A percentile compares a stretch with the other conserved stretches of the same genome.
Evolutionary conservation across 2,113 vertebrate species (phyloP).

Genomic region (Brachionichthys hirsutus): DNA sequence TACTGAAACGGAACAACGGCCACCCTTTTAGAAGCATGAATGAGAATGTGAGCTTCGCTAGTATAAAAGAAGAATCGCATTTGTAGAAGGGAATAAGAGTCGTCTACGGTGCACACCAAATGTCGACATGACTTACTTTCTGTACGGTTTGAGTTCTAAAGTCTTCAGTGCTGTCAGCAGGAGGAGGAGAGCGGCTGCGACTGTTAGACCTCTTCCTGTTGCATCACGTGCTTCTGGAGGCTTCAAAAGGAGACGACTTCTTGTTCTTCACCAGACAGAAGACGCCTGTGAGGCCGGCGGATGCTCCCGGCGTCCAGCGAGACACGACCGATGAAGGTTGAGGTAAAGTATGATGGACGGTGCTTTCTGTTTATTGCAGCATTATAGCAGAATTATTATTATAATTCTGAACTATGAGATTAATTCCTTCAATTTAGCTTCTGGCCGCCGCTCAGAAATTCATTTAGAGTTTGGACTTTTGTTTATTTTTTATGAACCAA

Average conservation of each 20-base stretch:
- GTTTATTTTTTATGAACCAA: not conserved
- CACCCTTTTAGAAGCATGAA: too few species aligned
- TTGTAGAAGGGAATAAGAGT: not conserved
- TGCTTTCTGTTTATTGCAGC: not conserved
- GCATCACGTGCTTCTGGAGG: conserved; percentile 71
- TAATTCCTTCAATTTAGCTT: too few species aligned
- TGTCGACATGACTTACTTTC: not conserved
- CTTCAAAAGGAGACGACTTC: conserved; percentile 76
- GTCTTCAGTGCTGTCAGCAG: conserved; percentile 22
- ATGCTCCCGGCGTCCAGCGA: conserved; percentile 2
- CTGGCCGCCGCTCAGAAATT: too few species aligned
- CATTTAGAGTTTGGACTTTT: too few species aligned
- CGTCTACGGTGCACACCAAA: too few species aligned
- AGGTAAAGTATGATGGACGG: conserved; percentile 60
- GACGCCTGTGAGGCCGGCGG: conserved; percentile 49
- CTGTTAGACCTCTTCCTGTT: conserved; percentile 85
- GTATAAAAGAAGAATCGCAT: too few species aligned
- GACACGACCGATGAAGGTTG: not conserved
- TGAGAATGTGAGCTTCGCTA: too few species aligned
- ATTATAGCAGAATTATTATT: too few species aligned
- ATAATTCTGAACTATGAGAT: too few species aligned
- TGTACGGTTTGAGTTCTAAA: not conserved
- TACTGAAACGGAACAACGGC: too few species aligned
- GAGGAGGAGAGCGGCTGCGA: conserved; percentile 66
- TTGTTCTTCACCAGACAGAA: conserved; percentile 65